These are phyloP conservation scores for Chloroceryle inda DNA, from an alignment of 2,797 vertebrate genomes.

Conservation along the genomic window DNA sequence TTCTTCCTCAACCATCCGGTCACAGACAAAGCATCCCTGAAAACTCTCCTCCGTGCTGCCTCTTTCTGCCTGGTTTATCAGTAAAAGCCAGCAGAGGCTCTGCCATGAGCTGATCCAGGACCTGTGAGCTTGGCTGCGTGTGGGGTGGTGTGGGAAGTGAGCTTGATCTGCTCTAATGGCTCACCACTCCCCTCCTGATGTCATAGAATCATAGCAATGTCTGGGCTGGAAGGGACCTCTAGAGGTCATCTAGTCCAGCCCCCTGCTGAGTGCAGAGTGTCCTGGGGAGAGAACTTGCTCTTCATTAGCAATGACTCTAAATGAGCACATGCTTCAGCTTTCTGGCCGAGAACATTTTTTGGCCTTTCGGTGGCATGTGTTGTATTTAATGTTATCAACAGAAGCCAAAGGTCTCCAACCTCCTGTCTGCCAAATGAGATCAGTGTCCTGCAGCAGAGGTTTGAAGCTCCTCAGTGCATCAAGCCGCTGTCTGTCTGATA, in stretches of 20 bases:
- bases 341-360: neutral
- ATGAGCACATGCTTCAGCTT: neutral
- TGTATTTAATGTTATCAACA: neutral
- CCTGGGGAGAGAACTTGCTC: neutral
- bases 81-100: neutral
- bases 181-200: neutral
- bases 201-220: no score
- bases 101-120: neutral
- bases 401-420: slow-evolving; percentile 10
- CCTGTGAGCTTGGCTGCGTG: neutral
- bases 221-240: no score
- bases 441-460: neutral
- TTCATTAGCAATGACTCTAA: neutral
- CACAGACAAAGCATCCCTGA: neutral
- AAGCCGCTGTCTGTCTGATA: neutral
- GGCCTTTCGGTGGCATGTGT: neutral
- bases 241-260: no score
- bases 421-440: slow-evolving; percentile 3
- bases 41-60: neutral
- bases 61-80: neutral
- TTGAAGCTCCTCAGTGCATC: neutral
- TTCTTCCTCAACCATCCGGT: neutral
- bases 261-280: neutral
- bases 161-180: neutral
- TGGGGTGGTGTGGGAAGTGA: neutral